phyloP scores from a whole-genome alignment of 2,797 vertebrate species.

The Microtus agrestis region DNA sequence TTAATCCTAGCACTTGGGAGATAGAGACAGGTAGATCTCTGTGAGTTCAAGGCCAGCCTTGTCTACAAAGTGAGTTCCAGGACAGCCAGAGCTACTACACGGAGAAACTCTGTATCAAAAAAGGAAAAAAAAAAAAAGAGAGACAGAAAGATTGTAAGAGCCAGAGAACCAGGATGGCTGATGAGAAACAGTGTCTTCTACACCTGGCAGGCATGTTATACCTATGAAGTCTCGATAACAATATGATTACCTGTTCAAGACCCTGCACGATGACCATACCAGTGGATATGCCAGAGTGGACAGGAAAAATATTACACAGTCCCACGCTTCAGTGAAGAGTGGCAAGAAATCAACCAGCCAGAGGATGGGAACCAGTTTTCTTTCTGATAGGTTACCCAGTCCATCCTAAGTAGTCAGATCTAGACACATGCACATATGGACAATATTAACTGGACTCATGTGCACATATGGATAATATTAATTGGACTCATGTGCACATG shows the following conservation, averaged over 20 bases:
- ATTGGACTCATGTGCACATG: neutral
- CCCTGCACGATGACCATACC: neutral
- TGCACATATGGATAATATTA: too few species aligned
- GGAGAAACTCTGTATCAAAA: too few species aligned
- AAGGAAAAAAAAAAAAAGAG: fast-evolving
- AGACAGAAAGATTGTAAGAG: neutral
- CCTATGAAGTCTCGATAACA: neutral
- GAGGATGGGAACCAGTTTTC: neutral
- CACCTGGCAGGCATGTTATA: neutral
- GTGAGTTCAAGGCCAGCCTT: too few species aligned
- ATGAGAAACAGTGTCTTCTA: neutral
- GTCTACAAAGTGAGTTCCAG: too few species aligned
- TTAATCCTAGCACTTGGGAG: too few species aligned
- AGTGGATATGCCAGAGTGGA: neutral
- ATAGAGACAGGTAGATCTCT: too few species aligned
- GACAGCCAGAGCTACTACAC: too few species aligned
- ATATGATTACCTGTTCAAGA: neutral
- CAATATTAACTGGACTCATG: neutral
- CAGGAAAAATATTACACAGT: neutral
- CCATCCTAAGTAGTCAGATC: neutral
- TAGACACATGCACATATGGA: neutral
- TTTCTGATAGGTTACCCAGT: neutral
- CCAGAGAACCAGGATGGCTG: too few species aligned
- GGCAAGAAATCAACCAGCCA: neutral
- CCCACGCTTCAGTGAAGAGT: neutral